A percentile compares a stretch with the other conserved stretches of the same genome.
Conservation (phyloP, 2,888 invertebrate species). For the Stramonita haemastoma region DNA sequence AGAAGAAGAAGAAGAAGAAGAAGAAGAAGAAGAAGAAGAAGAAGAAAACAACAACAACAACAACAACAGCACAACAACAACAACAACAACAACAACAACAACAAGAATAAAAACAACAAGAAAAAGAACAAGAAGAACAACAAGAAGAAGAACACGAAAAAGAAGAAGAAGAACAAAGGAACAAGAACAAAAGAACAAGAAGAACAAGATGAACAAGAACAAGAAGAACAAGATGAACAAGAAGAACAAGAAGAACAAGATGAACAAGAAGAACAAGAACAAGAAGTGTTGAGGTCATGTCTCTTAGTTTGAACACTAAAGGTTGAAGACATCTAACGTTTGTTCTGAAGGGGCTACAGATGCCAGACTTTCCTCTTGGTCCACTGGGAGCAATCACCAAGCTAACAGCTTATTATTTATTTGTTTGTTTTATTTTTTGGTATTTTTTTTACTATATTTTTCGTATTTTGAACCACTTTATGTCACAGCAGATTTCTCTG, state of each 20-base stretch:
- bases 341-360: no score
- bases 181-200: neutral
- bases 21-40: constrained; percentile 13
- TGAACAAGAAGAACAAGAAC: neutral
- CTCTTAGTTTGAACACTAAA: no score
- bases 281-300: no score
- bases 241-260: neutral
- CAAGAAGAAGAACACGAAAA: neutral
- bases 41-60: neutral
- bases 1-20: constrained; percentile 2
- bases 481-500: no score
- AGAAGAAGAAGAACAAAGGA: constrained; percentile 1
- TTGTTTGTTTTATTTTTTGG: no score
- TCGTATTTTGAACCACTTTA: no score
- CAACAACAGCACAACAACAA: neutral
- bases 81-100: neutral
- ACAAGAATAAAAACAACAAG: neutral
- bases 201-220: neutral
- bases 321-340: no score
- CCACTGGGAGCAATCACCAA: no score
- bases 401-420: no score
- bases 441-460: no score
- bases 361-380: no score
- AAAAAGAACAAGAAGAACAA: neutral
- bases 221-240: neutral